phyloP scores from a whole-genome alignment of 2,797 vertebrate species.

The Sebastes trivittatus region DNA sequence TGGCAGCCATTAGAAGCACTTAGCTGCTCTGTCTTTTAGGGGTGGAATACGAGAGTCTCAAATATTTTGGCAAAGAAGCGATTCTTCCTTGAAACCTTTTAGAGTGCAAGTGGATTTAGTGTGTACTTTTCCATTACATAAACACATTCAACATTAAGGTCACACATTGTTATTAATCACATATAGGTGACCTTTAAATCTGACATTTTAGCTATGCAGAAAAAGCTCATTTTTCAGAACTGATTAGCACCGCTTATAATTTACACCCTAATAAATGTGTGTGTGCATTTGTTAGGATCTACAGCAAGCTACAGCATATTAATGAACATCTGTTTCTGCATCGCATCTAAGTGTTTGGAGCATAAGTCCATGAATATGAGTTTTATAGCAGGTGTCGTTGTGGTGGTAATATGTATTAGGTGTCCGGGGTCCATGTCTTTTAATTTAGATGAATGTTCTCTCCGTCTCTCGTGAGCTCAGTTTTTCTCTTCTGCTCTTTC shows the following conservation, averaged over 20 bases:
- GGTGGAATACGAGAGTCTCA: background rate
- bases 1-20: background rate
- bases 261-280: background rate
- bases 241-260: background rate
- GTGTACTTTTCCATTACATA: background rate
- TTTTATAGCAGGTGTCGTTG: conserved; percentile 22
- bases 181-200: background rate
- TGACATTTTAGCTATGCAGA: background rate
- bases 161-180: background rate
- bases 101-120: background rate
- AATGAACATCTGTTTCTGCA: conserved; percentile 46
- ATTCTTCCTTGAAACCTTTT: background rate
- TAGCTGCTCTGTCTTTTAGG: background rate
- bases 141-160: background rate
- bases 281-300: background rate
- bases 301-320: conserved; percentile 10
- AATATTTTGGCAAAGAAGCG: background rate
- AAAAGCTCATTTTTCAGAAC: background rate
- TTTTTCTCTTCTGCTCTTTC: background rate
- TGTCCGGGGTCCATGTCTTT: background rate
- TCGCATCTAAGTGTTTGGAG: background rate
- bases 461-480: background rate
- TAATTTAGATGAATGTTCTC: conserved; percentile 9
- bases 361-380: conserved; percentile 30
- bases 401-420: conserved; percentile 1